These are phyloP conservation scores for Castor canadensis DNA, from an alignment of 2,113 vertebrate species.

Conservation along the genomic window DNA sequence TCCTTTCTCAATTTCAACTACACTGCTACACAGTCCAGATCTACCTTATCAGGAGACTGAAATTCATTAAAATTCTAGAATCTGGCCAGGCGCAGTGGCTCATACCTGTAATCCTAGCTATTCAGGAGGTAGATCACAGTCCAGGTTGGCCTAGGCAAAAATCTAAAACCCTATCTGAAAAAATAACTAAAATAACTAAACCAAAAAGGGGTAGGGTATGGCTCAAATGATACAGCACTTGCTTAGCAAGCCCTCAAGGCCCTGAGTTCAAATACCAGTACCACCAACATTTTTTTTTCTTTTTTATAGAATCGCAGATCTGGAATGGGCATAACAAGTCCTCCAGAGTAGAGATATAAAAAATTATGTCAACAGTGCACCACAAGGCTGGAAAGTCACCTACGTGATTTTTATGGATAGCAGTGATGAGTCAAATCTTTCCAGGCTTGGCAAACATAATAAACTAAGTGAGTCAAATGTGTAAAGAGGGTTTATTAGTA, in stretches of 20 bases:
- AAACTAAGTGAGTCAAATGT: neutral
- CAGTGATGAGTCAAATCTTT: neutral
- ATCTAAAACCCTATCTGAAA: too few species aligned
- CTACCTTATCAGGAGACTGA: neutral
- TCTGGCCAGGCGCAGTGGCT: too few species aligned
- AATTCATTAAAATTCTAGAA: neutral
- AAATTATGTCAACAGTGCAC: neutral
- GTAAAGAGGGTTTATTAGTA: slow-evolving; percentile 2
- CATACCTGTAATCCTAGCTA: too few species aligned
- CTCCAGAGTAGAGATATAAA: neutral
- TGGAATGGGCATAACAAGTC: neutral
- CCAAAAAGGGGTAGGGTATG: too few species aligned
- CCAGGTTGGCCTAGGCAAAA: too few species aligned
- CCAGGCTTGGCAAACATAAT: neutral
- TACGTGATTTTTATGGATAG: neutral
- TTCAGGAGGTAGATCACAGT: too few species aligned
- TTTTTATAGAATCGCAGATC: neutral
- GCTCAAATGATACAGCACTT: too few species aligned
- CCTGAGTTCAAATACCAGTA: too few species aligned
- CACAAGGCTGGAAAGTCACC: neutral
- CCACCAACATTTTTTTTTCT: too few species aligned
- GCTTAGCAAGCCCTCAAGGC: too few species aligned
- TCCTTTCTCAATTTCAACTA: neutral
- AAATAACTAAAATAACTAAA: too few species aligned
- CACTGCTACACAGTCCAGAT: neutral